phyloP scores from a whole-genome alignment of 2,888 invertebrate genomes.

The Cremastobaeus sp. region DNA sequence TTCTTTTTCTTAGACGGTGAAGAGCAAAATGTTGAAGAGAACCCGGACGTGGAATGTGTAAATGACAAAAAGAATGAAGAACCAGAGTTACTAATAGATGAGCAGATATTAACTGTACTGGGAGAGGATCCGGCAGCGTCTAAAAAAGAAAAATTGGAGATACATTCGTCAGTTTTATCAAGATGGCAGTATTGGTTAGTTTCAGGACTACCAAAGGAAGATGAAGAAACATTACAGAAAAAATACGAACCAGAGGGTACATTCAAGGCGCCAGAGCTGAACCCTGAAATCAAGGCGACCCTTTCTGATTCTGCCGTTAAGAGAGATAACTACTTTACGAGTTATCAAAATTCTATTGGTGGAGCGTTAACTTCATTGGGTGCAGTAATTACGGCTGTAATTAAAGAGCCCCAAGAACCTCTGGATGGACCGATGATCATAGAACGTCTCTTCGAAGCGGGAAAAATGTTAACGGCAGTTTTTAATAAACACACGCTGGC shows the following conservation, averaged over 20 bases:
- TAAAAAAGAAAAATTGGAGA: background rate
- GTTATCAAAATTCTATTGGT: constrained; percentile 9
- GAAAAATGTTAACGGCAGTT: constrained; percentile 6
- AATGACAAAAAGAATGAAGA: background rate
- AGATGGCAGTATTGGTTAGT: background rate
- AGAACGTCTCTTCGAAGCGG: constrained; percentile 17
- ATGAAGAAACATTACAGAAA: constrained; percentile 6
- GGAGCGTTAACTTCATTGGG: constrained; percentile 13
- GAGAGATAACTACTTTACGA: constrained; percentile 14
- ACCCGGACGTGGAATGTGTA: background rate
- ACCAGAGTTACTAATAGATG: background rate
- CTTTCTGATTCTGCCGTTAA: constrained; percentile 21
- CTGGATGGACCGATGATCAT: constrained; percentile 5
- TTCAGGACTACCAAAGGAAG: constrained; percentile 11
- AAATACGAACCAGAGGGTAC: constrained; percentile 15
- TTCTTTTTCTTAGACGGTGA: no score
- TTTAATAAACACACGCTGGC: constrained; percentile 1
- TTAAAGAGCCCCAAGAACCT: background rate
- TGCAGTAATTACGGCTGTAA: constrained; percentile 1
- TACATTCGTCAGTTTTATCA: background rate
- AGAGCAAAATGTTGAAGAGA: background rate
- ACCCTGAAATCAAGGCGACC: constrained; percentile 15
- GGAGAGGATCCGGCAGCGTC: background rate
- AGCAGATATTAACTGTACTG: background rate
- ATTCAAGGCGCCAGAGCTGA: constrained; percentile 8